phyloP scores from a whole-genome alignment of 2,797 vertebrate genomes.

The Falco novaeseelandiae region DNA sequence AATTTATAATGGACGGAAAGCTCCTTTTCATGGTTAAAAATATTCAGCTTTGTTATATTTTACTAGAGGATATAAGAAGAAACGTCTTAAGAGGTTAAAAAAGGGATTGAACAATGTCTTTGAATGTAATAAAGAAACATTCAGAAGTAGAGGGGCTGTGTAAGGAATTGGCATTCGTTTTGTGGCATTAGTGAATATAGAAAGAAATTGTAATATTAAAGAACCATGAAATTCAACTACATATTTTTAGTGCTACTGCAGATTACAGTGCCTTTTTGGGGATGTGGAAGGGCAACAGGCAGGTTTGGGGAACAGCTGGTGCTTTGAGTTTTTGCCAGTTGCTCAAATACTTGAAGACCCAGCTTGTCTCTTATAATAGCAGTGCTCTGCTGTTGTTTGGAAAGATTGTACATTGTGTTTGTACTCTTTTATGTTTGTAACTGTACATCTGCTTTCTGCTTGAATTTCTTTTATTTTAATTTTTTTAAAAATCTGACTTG shows the following conservation, averaged over 20 bases:
- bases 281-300: not conserved
- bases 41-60: not conserved
- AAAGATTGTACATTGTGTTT: not conserved
- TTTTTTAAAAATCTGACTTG: not conserved
- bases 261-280: not conserved
- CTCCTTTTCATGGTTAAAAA: not conserved
- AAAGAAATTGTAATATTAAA: not conserved
- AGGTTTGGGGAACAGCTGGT: conserved; percentile 26
- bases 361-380: not conserved
- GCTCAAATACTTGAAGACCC: not conserved
- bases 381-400: not conserved
- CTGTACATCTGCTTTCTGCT: conserved; percentile 8
- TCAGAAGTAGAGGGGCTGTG: not conserved
- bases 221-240: not conserved
- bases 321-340: not conserved
- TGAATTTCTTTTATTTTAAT: not conserved
- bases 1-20: not conserved
- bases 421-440: not conserved
- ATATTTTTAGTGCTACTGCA: not conserved
- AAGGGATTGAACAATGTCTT: not conserved
- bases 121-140: not conserved
- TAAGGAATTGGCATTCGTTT: not conserved
- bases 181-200: not conserved
- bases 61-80: not conserved
- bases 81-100: not conserved